phyloP scores from a whole-genome alignment of 2,113 vertebrate species.

The Gambusia affinis region DNA sequence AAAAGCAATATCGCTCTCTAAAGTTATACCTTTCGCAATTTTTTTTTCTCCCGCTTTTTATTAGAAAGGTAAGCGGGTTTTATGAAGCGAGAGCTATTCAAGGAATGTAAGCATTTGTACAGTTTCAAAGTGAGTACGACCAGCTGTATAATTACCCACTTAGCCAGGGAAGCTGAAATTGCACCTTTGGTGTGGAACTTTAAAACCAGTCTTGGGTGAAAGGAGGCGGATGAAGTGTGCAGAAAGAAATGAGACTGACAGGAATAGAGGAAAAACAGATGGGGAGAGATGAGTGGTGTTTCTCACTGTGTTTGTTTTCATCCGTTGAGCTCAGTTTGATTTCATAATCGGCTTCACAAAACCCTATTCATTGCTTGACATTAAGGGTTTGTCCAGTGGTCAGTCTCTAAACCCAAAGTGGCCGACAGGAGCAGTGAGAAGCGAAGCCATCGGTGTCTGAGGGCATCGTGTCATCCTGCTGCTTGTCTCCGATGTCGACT shows the following conservation, averaged over 20 bases:
- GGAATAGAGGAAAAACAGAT: constrained; percentile 32
- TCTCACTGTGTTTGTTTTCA: constrained; percentile 47
- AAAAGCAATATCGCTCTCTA: not conserved
- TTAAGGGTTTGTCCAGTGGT: constrained; percentile 24
- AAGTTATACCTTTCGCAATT: constrained; percentile 8
- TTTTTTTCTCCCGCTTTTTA: constrained; percentile 34
- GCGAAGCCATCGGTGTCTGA: constrained; percentile 28
- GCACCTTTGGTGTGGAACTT: constrained; percentile 71
- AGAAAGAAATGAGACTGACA: constrained; percentile 26
- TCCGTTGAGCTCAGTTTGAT: constrained; percentile 6
- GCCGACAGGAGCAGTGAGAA: constrained; percentile 36
- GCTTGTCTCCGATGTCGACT: constrained; percentile 37
- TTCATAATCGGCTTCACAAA: constrained; percentile 16
- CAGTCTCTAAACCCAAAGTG: constrained; percentile 16
- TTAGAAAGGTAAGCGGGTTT: constrained; percentile 47
- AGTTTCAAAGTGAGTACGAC: constrained; percentile 66
- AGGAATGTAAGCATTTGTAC: constrained; percentile 64
- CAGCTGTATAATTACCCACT: constrained; percentile 73
- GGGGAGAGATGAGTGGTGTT: constrained; percentile 26
- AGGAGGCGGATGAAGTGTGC: constrained; percentile 50
- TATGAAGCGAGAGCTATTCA: constrained; percentile 58
- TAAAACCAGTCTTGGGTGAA: constrained; percentile 61
- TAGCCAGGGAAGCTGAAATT: constrained; percentile 69
- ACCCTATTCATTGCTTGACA: constrained; percentile 1
- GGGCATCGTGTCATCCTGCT: constrained; percentile 31